Evolutionary conservation across 2,888 invertebrate genomes (phyloP), one percentile per base, ranked within the genome.

Genomic region (Plagiodera versicolora): DNA sequence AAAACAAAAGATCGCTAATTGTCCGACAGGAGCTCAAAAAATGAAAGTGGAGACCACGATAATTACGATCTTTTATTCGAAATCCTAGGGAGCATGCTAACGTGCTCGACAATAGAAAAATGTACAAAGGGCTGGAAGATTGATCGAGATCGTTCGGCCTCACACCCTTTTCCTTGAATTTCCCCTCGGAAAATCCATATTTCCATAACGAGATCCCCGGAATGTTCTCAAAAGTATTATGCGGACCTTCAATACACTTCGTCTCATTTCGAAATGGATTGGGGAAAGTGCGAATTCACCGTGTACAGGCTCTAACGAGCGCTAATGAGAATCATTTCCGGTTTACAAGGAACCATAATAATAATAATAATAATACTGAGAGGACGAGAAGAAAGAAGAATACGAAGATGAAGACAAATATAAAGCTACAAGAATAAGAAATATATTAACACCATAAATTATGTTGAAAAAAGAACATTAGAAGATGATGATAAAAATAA

Each of bases 81-180:
- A 51, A 57, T 39, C 14, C 39, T 39, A n/a, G 39, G 39, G 39
- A 39, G 39, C 14, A 14, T 39, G 39, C 72, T 73, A 66, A 74
- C 71, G 71, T 75, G 72, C 75, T 69, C 70, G 67, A 77, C 74
- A 77, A 77, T 75, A 74, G 74, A 74, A 74, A 72, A 70, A 72
- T 72, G 67, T 70, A 75, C 76, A 77, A 77, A 78, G 39, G 74
- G 75, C 75, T 73, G 74, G 73, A 75, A 77, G 77, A 78, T 78
- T 78, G 78, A 78, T 77, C 77, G 76, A 70, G 73, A 39, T 39
- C 14, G 74, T 70, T 68, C 54, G 44, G 70, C 64, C 72, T 75
- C 77, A 73, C 76, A 77, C 78, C 76, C 78, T 77, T 77, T 78
- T 75, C 75, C 76, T 74, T 39, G 11, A n/a, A 10, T 39, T 39